These are phyloP conservation scores for Ramazzottius varieornatus DNA, from an alignment of 2,888 invertebrate genomes.

Conservation along the genomic window DNA sequence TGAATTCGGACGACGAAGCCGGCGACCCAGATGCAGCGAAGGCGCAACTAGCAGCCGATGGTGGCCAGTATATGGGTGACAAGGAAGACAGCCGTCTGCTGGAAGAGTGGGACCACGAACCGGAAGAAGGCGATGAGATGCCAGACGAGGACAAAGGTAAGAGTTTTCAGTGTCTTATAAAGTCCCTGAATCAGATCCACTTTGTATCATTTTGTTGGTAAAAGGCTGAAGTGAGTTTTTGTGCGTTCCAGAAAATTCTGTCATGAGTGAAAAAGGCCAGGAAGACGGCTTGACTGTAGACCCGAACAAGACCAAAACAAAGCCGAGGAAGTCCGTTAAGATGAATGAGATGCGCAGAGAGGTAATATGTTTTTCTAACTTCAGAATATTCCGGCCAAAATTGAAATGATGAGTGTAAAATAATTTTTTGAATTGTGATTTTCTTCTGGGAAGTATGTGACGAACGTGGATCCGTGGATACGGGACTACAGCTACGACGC, in stretches of 20 bases:
- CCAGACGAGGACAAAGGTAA: slow-evolving; percentile 8
- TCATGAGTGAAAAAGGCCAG: not conserved
- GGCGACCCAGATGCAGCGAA: slow-evolving; percentile 7
- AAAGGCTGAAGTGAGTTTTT: not conserved
- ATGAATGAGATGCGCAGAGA: too few relatives aligned
- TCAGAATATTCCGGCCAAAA: too few relatives aligned
- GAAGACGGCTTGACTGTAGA: too few relatives aligned
- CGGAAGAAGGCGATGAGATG: slow-evolving; percentile 6
- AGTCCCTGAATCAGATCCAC: not conserved
- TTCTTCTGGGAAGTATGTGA: slow-evolving; percentile 14
- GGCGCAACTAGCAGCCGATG: not conserved
- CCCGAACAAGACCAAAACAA: too few relatives aligned
- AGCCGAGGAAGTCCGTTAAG: too few relatives aligned
- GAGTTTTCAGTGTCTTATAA: slow-evolving; percentile 3
- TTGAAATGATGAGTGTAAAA: too few relatives aligned
- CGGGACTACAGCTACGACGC: slow-evolving; percentile 47
- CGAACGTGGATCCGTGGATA: slow-evolving; percentile 25
- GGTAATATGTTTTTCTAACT: too few relatives aligned
- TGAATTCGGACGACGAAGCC: slow-evolving; percentile 8
- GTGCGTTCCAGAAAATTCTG: not conserved
- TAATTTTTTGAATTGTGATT: too few relatives aligned
- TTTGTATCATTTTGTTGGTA: not conserved
- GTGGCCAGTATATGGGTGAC: not conserved
- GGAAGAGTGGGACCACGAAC: not conserved
- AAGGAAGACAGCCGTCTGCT: slow-evolving; percentile 6